These are phyloP conservation scores for Limanda limanda DNA, from an alignment of 2,113 vertebrate species.

Conservation along the genomic window DNA sequence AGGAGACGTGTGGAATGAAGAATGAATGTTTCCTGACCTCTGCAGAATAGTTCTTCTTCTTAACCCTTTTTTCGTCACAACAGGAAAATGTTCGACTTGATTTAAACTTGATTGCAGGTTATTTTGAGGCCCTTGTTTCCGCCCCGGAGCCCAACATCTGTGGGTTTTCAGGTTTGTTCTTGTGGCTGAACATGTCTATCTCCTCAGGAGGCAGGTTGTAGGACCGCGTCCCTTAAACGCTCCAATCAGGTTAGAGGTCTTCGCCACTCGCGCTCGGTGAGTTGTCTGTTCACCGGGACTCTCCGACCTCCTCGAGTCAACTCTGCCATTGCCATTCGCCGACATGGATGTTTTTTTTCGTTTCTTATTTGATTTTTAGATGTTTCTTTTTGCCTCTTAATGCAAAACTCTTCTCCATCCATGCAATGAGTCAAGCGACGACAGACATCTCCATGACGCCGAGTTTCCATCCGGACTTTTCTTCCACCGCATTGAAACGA, in stretches of 20 bases:
- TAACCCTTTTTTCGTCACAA: too few relatives aligned
- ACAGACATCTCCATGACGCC: slow-evolving; percentile 67
- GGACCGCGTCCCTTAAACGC: slow-evolving; percentile 80
- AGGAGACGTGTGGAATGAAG: too few relatives aligned
- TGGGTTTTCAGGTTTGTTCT: slow-evolving; percentile 38
- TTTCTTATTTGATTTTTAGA: slow-evolving; percentile 13
- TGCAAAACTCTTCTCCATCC: slow-evolving; percentile 55
- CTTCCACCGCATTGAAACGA: slow-evolving; percentile 24
- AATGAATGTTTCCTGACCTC: too few relatives aligned
- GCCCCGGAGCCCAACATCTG: too few relatives aligned
- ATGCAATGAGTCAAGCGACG: slow-evolving; percentile 47
- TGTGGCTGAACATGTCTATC: slow-evolving; percentile 71
- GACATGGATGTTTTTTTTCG: slow-evolving; percentile 57
- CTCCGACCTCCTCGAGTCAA: slow-evolving; percentile 38
- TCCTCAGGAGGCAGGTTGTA: slow-evolving; percentile 84
- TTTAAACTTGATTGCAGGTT: too few relatives aligned
- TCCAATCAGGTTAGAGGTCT: slow-evolving; percentile 84
- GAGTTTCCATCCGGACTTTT: slow-evolving; percentile 24
- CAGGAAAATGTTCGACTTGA: too few relatives aligned
- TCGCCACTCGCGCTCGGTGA: slow-evolving; percentile 83
- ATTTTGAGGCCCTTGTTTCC: too few relatives aligned
- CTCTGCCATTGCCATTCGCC: slow-evolving; percentile 64
- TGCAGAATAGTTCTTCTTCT: too few relatives aligned
- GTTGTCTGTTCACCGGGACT: slow-evolving; percentile 55
- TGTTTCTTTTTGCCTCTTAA: slow-evolving; percentile 36